A percentile compares a stretch with the other conserved stretches of the same genome.
These are phyloP conservation scores for Brienomyrus longianalis DNA, from an alignment of 2,113 vertebrate genomes.

Conservation along the genomic window DNA sequence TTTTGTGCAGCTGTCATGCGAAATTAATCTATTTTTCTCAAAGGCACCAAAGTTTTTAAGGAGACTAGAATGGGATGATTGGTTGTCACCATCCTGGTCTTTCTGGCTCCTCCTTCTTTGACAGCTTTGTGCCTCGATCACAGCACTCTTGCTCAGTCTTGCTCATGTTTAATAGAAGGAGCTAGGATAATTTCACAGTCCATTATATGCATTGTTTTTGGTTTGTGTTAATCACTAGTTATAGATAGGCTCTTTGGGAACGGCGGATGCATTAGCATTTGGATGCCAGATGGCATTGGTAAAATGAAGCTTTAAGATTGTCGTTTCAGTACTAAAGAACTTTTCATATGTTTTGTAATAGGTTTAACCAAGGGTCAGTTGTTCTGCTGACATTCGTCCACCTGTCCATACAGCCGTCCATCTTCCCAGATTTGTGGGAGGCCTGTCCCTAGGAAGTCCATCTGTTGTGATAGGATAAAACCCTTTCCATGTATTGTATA, in stretches of 20 bases:
- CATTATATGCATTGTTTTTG: slow-evolving; percentile 31
- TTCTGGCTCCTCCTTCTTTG: not conserved
- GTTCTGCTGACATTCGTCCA: not conserved
- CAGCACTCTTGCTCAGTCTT: not conserved
- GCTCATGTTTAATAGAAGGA: slow-evolving; percentile 28
- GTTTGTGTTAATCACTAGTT: slow-evolving; percentile 35
- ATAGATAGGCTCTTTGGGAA: slow-evolving; percentile 25
- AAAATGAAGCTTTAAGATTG: not conserved
- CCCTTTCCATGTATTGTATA: not conserved
- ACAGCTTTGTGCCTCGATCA: slow-evolving; percentile 1
- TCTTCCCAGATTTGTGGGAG: not conserved
- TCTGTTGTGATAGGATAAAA: not conserved
- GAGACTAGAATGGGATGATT: not conserved
- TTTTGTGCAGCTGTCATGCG: slow-evolving; percentile 18
- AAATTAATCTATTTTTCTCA: slow-evolving; percentile 15
- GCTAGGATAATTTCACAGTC: slow-evolving; percentile 29
- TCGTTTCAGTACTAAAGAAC: not conserved
- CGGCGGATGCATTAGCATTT: not conserved
- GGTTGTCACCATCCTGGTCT: not conserved
- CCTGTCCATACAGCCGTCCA: not conserved
- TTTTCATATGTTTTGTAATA: not conserved
- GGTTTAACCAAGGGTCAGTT: not conserved
- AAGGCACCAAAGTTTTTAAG: not conserved
- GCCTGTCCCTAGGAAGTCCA: not conserved
- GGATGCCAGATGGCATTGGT: not conserved